Percentiles rank a stretch among this genome's conserved stretches.
These are phyloP conservation scores for Lycia hirtaria DNA, from an alignment of 2,888 invertebrate genomes.

Conservation along the genomic window DNA sequence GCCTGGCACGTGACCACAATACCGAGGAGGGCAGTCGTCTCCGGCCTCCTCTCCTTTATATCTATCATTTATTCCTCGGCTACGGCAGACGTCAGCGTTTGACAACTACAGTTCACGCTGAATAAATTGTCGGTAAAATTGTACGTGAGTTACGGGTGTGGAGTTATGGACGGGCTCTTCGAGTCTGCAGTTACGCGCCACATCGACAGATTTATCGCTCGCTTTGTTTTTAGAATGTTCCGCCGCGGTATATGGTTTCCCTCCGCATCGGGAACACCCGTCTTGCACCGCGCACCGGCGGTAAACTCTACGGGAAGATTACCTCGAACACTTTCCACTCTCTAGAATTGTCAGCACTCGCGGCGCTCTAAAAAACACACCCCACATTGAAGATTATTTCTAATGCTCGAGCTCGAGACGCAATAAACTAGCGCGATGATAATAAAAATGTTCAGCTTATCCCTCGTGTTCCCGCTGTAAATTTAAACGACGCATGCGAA, in stretches of 20 bases:
- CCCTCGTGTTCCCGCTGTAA: slow-evolving; percentile 74
- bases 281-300: slow-evolving; percentile 34
- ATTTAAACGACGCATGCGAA: slow-evolving; percentile 62
- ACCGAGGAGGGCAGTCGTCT: slow-evolving; percentile 67
- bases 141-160: slow-evolving; percentile 76
- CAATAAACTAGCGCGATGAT: slow-evolving; percentile 80
- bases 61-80: slow-evolving; percentile 81
- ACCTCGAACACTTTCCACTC: slow-evolving; percentile 48
- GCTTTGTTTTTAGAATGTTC: slow-evolving; percentile 69
- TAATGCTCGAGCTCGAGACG: slow-evolving; percentile 75
- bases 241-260: slow-evolving; percentile 54
- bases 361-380: slow-evolving; percentile 61
- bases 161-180: slow-evolving; percentile 71
- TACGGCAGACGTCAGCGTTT: slow-evolving; percentile 79
- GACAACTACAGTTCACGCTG: slow-evolving; percentile 82
- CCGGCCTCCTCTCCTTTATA: slow-evolving; percentile 70
- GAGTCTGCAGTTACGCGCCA: slow-evolving; percentile 61
- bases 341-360: slow-evolving; percentile 51
- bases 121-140: slow-evolving; percentile 80
- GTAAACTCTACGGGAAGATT: slow-evolving; percentile 49
- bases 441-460: slow-evolving; percentile 81
- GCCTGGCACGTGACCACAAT: slow-evolving; percentile 79
- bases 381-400: slow-evolving; percentile 73
- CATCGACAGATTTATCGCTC: slow-evolving; percentile 71
- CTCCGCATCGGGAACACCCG: slow-evolving; percentile 45